Evolutionary conservation across 2,888 invertebrate species (phyloP), one percentile per base, ranked within the genome.

Genomic region (Drosophila neotestacea): DNA sequence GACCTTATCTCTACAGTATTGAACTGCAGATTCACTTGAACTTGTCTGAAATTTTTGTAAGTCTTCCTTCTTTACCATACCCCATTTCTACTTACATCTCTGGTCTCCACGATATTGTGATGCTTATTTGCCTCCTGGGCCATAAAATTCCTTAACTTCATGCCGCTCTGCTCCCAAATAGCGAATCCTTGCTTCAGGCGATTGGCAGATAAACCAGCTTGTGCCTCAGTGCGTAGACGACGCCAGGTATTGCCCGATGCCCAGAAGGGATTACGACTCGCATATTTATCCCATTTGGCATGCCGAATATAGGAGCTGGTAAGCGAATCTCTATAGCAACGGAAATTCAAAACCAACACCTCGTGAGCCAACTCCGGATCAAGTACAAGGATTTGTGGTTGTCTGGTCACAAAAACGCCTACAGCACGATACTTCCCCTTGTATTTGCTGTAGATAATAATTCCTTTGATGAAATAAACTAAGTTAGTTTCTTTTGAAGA

Each of bases 201-300:
- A 52, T 92, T 93, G 1, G 90, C 90, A 0, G 94, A 93, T 41
- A 94, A 92, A 1, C 93, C 93, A 0, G 93, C 92, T 30, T 93
- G 92, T 9, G 93, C 80, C 65, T 93, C 93, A 0, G 82, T 73
- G n/a, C 94, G 91, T 9, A 93, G 81, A 0, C 88, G 88, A 56
- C 93, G 93, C 94, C 94, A 94, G 71, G 92, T 90, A 16, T 91
- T 79, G 0, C 93, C 93, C 36, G 91, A 92, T n/a, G 93, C 84
- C 39, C 91, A 86, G 77, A 94, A 93, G 0, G 93, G 93, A 90
- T 93, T 93, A 30, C 91, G 90, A 0, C 90, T 90, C 0, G 91
- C 85, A 6, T 94, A 76, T 2, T 93, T 93, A 61, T 94, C 94
- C 28, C 77, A 65, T 39, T 92, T 84, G 67, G 92, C 92, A 61